Conservation (phyloP, 1,140 invertebrate species). For the Halesus radiatus region DNA sequence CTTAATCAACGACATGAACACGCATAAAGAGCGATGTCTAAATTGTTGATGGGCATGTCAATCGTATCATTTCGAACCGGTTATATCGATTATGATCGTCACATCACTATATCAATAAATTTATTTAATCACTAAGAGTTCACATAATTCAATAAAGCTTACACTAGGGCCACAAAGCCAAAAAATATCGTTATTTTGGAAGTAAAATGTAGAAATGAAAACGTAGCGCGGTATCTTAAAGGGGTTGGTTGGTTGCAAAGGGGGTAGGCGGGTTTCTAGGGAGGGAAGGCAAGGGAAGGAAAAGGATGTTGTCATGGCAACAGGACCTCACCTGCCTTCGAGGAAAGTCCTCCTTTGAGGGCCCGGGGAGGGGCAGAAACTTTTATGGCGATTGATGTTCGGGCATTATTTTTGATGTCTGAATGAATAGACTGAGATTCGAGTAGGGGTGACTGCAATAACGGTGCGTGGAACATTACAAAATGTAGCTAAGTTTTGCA, state of each 20-base stretch:
- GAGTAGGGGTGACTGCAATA: slow-evolving; percentile 42
- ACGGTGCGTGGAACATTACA: slow-evolving; percentile 2
- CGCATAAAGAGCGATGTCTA: too few species aligned
- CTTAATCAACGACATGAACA: too few species aligned
- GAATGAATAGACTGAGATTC: slow-evolving; percentile 57
- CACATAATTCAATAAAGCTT: too few species aligned
- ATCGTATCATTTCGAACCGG: too few species aligned
- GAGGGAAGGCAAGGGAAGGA: slow-evolving; percentile 36
- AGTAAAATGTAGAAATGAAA: slow-evolving; percentile 2
- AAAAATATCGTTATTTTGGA: too few species aligned
- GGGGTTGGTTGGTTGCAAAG: slow-evolving; percentile 45
- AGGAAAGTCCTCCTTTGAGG: slow-evolving; percentile 33
- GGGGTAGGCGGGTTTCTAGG: slow-evolving; percentile 62
- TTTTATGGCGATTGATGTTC: slow-evolving; percentile 59
- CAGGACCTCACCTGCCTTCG: slow-evolving; percentile 53
- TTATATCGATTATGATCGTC: too few species aligned
- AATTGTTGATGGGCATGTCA: too few species aligned
- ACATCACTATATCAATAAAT: too few species aligned
- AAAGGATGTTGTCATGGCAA: slow-evolving; percentile 53
- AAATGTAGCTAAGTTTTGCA: not conserved
- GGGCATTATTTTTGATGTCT: slow-evolving; percentile 59
- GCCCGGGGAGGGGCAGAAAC: slow-evolving; percentile 37
- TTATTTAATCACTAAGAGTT: too few species aligned
- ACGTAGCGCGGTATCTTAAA: not conserved
- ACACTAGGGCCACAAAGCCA: too few species aligned